These are phyloP conservation scores for Heliconius ethilla DNA, from an alignment of 2,888 invertebrate species.

Conservation along the genomic window DNA sequence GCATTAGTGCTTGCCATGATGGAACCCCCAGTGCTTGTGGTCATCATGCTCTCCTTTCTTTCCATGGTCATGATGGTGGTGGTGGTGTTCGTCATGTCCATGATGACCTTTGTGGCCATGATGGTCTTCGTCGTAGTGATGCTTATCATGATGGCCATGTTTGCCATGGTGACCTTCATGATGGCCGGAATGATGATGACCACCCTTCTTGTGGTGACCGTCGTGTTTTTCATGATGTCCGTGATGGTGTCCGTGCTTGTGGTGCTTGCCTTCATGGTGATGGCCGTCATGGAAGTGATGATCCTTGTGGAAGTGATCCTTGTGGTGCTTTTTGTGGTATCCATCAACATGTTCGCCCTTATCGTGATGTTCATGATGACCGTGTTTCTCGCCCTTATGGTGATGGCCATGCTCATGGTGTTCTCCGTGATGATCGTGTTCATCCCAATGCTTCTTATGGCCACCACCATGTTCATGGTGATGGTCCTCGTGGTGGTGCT, in stretches of 20 bases:
- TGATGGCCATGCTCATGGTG: slow-evolving; percentile 90
- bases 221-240: slow-evolving; percentile 87
- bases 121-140: slow-evolving; percentile 90
- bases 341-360: slow-evolving; percentile 91
- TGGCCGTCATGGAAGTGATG: slow-evolving; percentile 94
- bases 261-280: slow-evolving; percentile 91
- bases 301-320: slow-evolving; percentile 93
- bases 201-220: slow-evolving; percentile 91
- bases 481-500: slow-evolving; percentile 88
- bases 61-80: slow-evolving; percentile 87
- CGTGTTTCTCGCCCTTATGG: slow-evolving; percentile 89
- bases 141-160: slow-evolving; percentile 90
- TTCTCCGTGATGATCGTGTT: slow-evolving; percentile 87
- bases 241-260: slow-evolving; percentile 89
- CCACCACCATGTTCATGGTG: slow-evolving; percentile 89
- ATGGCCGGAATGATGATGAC: slow-evolving; percentile 88
- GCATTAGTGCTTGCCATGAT: slow-evolving; percentile 70
- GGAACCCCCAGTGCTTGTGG: slow-evolving; percentile 87
- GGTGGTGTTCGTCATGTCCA: slow-evolving; percentile 88
- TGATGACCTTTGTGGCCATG: slow-evolving; percentile 91
- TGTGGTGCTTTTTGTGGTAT: slow-evolving; percentile 92
- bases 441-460: slow-evolving; percentile 90
- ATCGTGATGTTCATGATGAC: slow-evolving; percentile 92
- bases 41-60: slow-evolving; percentile 89
- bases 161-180: slow-evolving; percentile 90